phyloP scores from a whole-genome alignment of 1,140 invertebrate genomes.

The Asobara japonica region DNA sequence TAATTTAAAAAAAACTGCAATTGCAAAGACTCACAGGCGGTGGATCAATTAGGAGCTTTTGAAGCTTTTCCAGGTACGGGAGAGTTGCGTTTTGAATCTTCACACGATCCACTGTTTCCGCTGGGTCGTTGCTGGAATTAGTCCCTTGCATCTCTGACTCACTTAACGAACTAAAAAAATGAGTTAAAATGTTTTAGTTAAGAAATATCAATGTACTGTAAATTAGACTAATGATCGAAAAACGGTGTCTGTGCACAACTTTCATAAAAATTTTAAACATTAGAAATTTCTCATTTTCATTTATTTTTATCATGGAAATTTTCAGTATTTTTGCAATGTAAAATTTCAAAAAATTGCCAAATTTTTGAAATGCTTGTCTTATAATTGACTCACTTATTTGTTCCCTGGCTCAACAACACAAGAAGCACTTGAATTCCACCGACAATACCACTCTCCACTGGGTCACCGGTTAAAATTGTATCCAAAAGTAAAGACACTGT shows the following conservation, averaged over 20 bases:
- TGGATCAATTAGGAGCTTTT: conserved; percentile 77
- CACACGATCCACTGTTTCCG: conserved; percentile 51
- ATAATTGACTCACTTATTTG: conserved; percentile 28
- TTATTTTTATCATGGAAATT: no score
- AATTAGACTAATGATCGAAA: background rate
- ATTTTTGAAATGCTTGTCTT: background rate
- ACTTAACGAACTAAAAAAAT: conserved; percentile 38
- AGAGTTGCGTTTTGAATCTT: conserved; percentile 70
- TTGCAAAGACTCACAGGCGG: conserved; percentile 71
- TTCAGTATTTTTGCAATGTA: background rate
- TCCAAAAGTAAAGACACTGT: conserved; percentile 74
- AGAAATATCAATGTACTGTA: background rate
- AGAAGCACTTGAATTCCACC: conserved; percentile 83
- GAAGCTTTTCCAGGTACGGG: conserved; percentile 77
- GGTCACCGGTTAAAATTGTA: conserved; percentile 76
- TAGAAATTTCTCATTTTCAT: no score
- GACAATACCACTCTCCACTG: conserved; percentile 79
- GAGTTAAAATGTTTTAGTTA: conserved; percentile 1
- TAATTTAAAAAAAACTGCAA: conserved; percentile 17
- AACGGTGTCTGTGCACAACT: no score
- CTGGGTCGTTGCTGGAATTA: conserved; percentile 47
- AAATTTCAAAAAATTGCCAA: background rate
- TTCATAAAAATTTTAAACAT: no score
- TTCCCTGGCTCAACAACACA: conserved; percentile 72
- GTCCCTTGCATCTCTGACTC: conserved; percentile 40